Evolutionary conservation across 2,113 vertebrate genomes (phyloP).

Genomic region (Crocuta crocuta): DNA sequence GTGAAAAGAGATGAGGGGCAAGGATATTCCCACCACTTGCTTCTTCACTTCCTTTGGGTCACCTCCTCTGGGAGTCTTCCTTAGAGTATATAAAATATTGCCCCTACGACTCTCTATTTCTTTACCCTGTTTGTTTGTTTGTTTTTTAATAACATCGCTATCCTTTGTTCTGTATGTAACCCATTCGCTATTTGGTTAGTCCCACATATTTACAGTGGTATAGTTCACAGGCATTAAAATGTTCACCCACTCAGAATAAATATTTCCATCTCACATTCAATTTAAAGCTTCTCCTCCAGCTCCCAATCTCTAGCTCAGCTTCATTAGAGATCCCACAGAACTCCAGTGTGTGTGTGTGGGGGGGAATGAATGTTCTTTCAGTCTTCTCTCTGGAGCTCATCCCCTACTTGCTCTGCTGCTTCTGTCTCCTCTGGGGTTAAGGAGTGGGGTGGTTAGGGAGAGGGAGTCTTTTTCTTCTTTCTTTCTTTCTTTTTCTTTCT

Average conservation of each 20-base stretch:
- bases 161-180: slow-evolving; percentile 23
- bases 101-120: neutral
- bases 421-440: neutral
- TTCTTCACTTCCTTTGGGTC: slow-evolving; percentile 22
- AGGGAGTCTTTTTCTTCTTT: neutral
- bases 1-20: neutral
- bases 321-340: neutral
- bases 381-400: neutral
- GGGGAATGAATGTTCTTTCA: neutral
- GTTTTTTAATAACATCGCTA: neutral
- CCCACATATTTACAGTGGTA: neutral
- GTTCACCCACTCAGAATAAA: neutral
- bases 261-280: neutral
- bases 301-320: neutral
- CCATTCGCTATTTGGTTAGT: slow-evolving; percentile 35
- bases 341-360: neutral
- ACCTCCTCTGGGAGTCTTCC: neutral
- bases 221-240: slow-evolving; percentile 31
- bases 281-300: slow-evolving; percentile 20
- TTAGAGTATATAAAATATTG: slow-evolving; percentile 46
- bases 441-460: neutral
- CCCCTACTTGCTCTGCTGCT: neutral
- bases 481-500: no score
- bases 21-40: neutral
- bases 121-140: neutral